Conservation (phyloP, 2,888 invertebrate species). For the Andrena hattorfiana region DNA sequence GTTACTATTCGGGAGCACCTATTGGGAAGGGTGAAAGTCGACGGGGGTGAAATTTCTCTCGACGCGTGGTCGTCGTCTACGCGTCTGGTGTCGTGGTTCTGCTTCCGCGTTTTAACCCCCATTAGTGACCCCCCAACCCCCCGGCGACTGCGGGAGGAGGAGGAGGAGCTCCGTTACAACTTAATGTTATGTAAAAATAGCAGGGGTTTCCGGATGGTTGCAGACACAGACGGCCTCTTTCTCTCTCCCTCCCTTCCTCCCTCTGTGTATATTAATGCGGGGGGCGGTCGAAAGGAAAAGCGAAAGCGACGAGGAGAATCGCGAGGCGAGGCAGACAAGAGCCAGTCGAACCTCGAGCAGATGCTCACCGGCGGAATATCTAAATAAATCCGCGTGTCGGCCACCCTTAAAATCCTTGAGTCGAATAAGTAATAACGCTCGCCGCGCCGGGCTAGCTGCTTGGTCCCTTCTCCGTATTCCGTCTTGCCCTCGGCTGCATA, state of each 20-base stretch:
- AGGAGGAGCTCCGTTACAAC: conserved; percentile 56
- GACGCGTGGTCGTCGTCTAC: conserved; percentile 36
- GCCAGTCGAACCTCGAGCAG: conserved; percentile 77
- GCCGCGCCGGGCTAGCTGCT: conserved; percentile 47
- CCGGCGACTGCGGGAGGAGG: conserved; percentile 1
- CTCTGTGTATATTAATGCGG: conserved; percentile 75
- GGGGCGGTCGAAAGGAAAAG: conserved; percentile 59
- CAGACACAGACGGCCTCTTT: conserved; percentile 33
- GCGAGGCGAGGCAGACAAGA: conserved; percentile 44
- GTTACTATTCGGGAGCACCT: not conserved
- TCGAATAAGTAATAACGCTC: conserved; percentile 83
- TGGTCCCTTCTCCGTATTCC: conserved; percentile 47
- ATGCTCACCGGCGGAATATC: conserved; percentile 81
- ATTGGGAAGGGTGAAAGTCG: conserved; percentile 29
- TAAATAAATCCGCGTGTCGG: conserved; percentile 80
- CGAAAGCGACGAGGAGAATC: conserved; percentile 32
- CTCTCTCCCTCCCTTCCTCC: conserved; percentile 15
- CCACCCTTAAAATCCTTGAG: conserved; percentile 74
- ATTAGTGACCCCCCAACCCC: conserved; percentile 77
- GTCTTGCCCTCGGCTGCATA: conserved; percentile 72
- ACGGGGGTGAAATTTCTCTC: conserved; percentile 38
- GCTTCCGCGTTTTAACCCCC: conserved; percentile 81
- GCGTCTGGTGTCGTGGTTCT: conserved; percentile 44
- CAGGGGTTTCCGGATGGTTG: conserved; percentile 52
- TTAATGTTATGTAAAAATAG: conserved; percentile 83